A percentile compares a stretch with the other conserved stretches of the same genome.
phyloP scores from a whole-genome alignment of 2,797 vertebrate genomes.

The Sebastes variabilis region DNA sequence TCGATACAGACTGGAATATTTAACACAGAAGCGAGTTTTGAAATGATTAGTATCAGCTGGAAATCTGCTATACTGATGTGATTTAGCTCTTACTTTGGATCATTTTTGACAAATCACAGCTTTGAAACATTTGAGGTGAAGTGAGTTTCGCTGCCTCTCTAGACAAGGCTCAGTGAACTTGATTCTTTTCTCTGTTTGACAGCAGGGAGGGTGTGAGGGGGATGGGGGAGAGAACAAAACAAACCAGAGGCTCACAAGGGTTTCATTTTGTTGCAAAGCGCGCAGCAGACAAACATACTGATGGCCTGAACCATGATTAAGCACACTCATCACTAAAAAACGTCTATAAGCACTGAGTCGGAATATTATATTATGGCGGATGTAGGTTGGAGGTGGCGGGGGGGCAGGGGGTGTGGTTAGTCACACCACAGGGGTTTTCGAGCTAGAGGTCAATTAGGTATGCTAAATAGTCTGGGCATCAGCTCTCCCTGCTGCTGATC shows the following conservation, averaged over 20 bases:
- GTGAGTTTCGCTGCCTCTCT: neutral
- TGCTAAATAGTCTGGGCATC: constrained; percentile 68
- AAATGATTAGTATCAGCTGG: constrained; percentile 11
- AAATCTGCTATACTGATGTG: neutral
- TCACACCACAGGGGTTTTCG: constrained; percentile 39
- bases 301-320: constrained; percentile 41
- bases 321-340: constrained; percentile 40
- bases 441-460: constrained; percentile 75
- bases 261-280: constrained; percentile 22
- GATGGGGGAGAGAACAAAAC: neutral
- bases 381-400: neutral
- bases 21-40: constrained; percentile 2
- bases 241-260: constrained; percentile 22
- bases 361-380: constrained; percentile 37
- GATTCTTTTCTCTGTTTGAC: constrained; percentile 19
- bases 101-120: neutral
- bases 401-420: constrained; percentile 19
- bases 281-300: constrained; percentile 37
- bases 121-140: constrained; percentile 21
- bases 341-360: constrained; percentile 32
- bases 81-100: neutral
- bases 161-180: constrained; percentile 24
- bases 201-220: neutral
- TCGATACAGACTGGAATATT: constrained; percentile 5
- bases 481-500: constrained; percentile 61